These are phyloP conservation scores for Plumapathes pennacea DNA, from an alignment of 92 coral and sea anemone species.

Conservation along the genomic window DNA sequence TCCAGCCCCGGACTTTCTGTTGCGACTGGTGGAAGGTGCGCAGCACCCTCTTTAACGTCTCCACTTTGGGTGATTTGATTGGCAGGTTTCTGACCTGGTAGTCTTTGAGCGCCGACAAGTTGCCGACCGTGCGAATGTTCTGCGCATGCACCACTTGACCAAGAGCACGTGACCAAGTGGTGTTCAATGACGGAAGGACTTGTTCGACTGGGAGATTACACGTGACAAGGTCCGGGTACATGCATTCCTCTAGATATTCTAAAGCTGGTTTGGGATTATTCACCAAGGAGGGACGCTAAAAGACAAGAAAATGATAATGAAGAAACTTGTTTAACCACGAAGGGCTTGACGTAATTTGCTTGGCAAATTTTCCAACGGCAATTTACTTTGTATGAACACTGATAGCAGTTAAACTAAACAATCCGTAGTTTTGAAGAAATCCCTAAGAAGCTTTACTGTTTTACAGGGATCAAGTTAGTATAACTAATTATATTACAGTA, in stretches of 20 bases:
- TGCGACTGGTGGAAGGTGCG: slow-evolving; percentile 77
- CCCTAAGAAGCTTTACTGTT: no score
- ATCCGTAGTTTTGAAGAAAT: no score
- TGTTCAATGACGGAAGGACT: slow-evolving; percentile 86
- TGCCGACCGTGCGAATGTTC: slow-evolving; percentile 93
- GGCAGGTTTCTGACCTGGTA: slow-evolving; percentile 89
- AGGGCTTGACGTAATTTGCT: no score
- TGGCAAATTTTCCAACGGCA: no score
- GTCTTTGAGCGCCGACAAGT: slow-evolving; percentile 81
- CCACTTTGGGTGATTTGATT: slow-evolving; percentile 90
- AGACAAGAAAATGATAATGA: not conserved
- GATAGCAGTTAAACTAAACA: no score
- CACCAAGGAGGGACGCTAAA: slow-evolving; percentile 60
- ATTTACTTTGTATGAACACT: no score
- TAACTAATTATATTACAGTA: no score
- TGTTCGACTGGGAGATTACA: slow-evolving; percentile 96
- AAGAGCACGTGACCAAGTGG: slow-evolving; percentile 97
- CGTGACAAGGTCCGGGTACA: slow-evolving; percentile 85
- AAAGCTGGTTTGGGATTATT: slow-evolving; percentile 14
- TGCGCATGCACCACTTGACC: slow-evolving; percentile 99
- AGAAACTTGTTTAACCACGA: not conserved
- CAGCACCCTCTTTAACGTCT: slow-evolving; percentile 75
- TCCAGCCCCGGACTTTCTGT: not conserved
- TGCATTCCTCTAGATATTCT: slow-evolving; percentile 45
- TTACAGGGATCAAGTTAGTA: no score